phyloP scores from a whole-genome alignment of 2,888 invertebrate genomes.

The Ophion slaviceki region DNA sequence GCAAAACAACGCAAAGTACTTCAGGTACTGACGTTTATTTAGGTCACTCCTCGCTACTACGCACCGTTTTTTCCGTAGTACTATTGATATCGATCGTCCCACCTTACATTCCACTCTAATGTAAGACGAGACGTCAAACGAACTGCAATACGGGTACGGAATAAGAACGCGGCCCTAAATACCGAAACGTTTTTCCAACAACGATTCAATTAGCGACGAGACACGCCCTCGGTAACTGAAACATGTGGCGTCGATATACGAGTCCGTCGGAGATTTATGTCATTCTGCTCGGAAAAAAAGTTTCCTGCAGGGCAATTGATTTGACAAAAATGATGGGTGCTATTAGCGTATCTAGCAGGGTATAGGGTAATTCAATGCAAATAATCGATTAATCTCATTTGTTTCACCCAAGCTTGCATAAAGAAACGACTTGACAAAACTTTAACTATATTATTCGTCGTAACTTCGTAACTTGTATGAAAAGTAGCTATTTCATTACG shows the following conservation, averaged over 20 bases:
- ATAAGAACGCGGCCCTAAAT: too few species aligned
- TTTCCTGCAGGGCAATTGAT: neutral
- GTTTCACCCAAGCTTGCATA: too few species aligned
- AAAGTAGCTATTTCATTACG: too few species aligned
- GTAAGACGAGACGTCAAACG: neutral
- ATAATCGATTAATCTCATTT: too few species aligned
- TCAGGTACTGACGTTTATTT: constrained; percentile 65
- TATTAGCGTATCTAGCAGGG: too few species aligned
- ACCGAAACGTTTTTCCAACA: neutral
- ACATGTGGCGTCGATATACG: neutral
- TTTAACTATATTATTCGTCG: too few species aligned
- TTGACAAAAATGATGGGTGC: neutral
- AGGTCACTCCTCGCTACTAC: neutral
- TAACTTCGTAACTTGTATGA: too few species aligned
- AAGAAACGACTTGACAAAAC: too few species aligned
- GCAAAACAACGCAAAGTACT: constrained; percentile 65
- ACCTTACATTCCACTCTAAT: neutral
- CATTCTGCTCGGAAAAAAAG: neutral
- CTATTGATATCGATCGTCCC: neutral
- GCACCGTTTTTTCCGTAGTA: neutral
- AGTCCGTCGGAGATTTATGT: neutral
- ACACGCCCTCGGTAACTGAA: neutral
- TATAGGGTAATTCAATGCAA: too few species aligned
- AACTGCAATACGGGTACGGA: neutral
- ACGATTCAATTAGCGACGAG: neutral